These are phyloP conservation scores for Tridacna crocea DNA, from an alignment of 2,888 invertebrate species.

Conservation along the genomic window DNA sequence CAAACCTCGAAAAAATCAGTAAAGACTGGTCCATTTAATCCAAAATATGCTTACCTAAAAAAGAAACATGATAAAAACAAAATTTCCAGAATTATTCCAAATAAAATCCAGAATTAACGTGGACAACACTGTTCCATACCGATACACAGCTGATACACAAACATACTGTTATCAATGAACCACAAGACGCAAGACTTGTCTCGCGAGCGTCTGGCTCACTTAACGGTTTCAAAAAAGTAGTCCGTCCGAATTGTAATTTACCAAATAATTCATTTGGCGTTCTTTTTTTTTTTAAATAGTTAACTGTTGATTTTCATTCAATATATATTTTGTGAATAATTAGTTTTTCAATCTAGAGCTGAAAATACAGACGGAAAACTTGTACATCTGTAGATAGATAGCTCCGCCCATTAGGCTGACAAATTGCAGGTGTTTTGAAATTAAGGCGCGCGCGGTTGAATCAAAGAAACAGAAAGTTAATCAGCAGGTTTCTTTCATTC, in stretches of 20 bases:
- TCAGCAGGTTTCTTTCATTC: not conserved
- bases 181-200: not conserved
- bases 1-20: not conserved
- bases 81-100: not conserved
- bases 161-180: conserved; percentile 18
- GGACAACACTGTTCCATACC: conserved; percentile 12
- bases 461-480: not conserved
- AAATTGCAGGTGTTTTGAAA: conserved; percentile 25
- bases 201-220: not conserved
- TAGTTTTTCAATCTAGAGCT: too few relatives aligned
- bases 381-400: not conserved
- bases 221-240: too few relatives aligned
- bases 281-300: too few relatives aligned
- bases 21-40: not conserved
- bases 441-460: conserved; percentile 17
- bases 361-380: too few relatives aligned
- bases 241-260: too few relatives aligned
- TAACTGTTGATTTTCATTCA: too few relatives aligned
- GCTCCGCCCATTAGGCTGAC: conserved; percentile 23
- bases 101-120: not conserved
- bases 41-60: conserved; percentile 13
- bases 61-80: not conserved
- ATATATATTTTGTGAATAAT: too few relatives aligned
- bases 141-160: conserved; percentile 22
- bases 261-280: too few relatives aligned